A percentile compares a stretch with the other conserved stretches of the same genome.
phyloP scores from a whole-genome alignment of 2,113 vertebrate genomes.

The Actenoides lindsayi region DNA sequence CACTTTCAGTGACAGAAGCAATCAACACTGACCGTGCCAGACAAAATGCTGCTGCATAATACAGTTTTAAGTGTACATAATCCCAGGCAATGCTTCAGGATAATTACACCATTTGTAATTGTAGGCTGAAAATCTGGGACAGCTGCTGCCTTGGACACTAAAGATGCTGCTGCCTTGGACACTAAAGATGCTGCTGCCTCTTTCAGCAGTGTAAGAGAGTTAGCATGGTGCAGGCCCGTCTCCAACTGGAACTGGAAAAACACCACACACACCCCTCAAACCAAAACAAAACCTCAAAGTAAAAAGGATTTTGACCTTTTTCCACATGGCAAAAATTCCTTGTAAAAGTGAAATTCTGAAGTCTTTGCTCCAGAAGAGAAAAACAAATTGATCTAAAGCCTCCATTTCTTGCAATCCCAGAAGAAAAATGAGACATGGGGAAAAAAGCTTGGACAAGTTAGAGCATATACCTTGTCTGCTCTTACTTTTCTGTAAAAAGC shows the following conservation, averaged over 20 bases:
- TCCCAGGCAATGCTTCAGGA: background rate
- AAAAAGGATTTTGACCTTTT: background rate
- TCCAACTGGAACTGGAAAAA: background rate
- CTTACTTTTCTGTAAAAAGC: background rate
- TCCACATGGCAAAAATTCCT: background rate
- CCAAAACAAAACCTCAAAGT: background rate
- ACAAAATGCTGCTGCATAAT: background rate
- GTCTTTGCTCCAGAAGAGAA: background rate
- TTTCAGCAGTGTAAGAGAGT: background rate
- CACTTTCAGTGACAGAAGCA: background rate
- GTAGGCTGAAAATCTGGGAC: background rate
- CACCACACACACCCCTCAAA: background rate
- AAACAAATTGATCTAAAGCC: background rate
- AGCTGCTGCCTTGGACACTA: background rate
- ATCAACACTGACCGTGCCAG: accelerated
- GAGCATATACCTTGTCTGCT: background rate
- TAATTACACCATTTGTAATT: background rate
- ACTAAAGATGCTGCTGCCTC: background rate
- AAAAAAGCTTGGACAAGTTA: background rate
- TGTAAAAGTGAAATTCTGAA: background rate
- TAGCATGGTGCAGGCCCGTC: background rate
- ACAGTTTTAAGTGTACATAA: background rate
- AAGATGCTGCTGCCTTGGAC: background rate
- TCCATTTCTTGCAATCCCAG: background rate
- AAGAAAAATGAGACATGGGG: background rate